A percentile compares a stretch with the other conserved stretches of the same genome.
Evolutionary conservation across 2,113 vertebrate genomes (phyloP).

Genomic region (Micromys minutus): DNA sequence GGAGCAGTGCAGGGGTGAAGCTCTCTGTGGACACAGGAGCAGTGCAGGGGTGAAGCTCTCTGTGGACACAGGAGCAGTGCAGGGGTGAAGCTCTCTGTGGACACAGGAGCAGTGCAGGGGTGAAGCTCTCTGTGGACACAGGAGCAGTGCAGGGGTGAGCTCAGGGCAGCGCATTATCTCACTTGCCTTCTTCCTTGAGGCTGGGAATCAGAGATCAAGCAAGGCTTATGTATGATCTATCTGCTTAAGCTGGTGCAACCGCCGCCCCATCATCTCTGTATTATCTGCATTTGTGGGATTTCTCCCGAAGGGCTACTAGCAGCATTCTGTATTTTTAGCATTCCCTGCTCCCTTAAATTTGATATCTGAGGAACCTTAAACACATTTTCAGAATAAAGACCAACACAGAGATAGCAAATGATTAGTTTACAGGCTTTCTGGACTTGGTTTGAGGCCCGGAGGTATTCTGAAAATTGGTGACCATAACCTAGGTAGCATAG

Average conservation of each 20-base stretch:
- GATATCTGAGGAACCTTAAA: background rate
- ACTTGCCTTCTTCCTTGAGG: background rate
- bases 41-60: background rate
- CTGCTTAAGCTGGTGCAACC: background rate
- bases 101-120: background rate
- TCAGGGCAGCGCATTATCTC: background rate
- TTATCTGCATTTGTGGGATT: too few species aligned
- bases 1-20: background rate
- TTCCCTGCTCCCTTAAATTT: background rate
- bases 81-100: background rate
- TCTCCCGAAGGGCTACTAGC: background rate
- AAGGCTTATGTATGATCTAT: too few species aligned
- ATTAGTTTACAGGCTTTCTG: background rate
- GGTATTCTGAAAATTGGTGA: too few species aligned
- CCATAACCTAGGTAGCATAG: accelerated
- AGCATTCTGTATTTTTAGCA: background rate
- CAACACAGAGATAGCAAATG: background rate
- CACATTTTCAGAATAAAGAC: background rate
- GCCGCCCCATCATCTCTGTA: accelerated
- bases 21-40: too few species aligned
- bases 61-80: too few species aligned
- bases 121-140: too few species aligned
- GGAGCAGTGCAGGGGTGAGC: background rate
- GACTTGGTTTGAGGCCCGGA: too few species aligned
- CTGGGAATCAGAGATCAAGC: background rate